These are phyloP conservation scores for Pempheris klunzingeri DNA, from an alignment of 2,797 vertebrate species.

Conservation along the genomic window DNA sequence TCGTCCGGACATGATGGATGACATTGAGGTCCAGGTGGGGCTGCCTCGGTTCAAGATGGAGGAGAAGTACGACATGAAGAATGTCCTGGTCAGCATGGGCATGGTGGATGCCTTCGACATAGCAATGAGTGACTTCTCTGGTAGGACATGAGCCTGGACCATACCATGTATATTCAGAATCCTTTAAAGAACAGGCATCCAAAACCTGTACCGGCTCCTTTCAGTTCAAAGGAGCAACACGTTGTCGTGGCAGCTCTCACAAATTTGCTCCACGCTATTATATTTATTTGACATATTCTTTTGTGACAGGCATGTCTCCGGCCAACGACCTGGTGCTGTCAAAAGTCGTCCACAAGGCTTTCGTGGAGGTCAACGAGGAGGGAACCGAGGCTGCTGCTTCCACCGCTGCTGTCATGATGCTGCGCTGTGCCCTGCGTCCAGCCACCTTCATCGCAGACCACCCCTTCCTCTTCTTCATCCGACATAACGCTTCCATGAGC, in stretches of 20 bases:
- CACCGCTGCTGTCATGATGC: constrained; percentile 78
- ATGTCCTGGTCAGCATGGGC: constrained; percentile 87
- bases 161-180: background rate
- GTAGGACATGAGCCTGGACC: constrained; percentile 48
- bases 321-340: constrained; percentile 86
- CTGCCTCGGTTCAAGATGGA: constrained; percentile 92
- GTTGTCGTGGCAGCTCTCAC: background rate
- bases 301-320: constrained; percentile 84
- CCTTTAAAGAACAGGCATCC: background rate
- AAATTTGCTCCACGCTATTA: background rate
- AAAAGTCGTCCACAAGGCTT: constrained; percentile 91
- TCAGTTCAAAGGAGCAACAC: background rate
- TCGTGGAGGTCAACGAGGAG: constrained; percentile 92
- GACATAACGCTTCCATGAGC: constrained; percentile 83
- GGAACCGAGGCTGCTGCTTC: constrained; percentile 92
- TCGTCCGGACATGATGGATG: constrained; percentile 85
- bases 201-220: background rate
- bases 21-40: constrained; percentile 79
- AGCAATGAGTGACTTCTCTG: constrained; percentile 86
- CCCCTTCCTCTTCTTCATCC: constrained; percentile 95
- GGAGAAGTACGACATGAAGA: constrained; percentile 87
- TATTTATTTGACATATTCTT: background rate
- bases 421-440: constrained; percentile 54
- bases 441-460: constrained; percentile 85
- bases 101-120: constrained; percentile 89